phyloP scores from a whole-genome alignment of 2,113 vertebrate genomes.

The Bolborhynchus lineola region DNA sequence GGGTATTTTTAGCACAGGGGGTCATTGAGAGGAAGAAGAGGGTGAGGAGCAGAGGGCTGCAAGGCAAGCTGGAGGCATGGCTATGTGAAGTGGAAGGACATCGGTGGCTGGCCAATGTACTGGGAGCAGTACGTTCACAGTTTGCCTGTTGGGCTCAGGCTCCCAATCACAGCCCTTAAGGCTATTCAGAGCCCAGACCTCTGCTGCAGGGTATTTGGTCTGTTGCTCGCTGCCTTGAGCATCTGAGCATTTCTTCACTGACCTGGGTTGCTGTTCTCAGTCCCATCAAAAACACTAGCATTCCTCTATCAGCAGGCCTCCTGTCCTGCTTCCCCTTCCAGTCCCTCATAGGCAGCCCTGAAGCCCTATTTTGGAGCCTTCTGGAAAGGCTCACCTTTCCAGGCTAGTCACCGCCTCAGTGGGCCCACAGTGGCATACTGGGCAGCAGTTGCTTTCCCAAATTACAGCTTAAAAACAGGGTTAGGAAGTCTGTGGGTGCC shows the following conservation, averaged over 20 bases:
- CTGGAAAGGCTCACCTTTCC: fast-evolving
- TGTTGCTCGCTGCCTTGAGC: not conserved
- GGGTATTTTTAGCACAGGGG: constrained; percentile 31
- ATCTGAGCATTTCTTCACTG: not conserved
- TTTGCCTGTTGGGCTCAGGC: fast-evolving
- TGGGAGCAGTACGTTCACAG: fast-evolving
- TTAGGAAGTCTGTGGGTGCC: not conserved
- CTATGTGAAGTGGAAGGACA: not conserved
- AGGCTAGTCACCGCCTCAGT: not conserved
- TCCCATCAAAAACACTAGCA: not conserved
- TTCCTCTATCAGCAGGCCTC: not conserved
- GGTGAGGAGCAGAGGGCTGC: not conserved
- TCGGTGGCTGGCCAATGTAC: not conserved
- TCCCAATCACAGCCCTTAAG: not conserved
- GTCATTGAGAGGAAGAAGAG: not conserved
- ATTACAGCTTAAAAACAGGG: not conserved
- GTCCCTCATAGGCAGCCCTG: not conserved
- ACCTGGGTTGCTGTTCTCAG: fast-evolving
- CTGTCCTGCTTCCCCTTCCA: not conserved
- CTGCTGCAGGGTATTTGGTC: not conserved
- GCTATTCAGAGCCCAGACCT: fast-evolving
- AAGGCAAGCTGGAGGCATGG: not conserved
- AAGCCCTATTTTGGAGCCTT: not conserved
- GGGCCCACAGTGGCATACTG: fast-evolving
- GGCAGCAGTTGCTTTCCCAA: not conserved